A percentile compares a stretch with the other conserved stretches of the same genome.
Conservation (phyloP, 2,888 invertebrate genomes). For the Liopterus haemorrhoidalis region DNA sequence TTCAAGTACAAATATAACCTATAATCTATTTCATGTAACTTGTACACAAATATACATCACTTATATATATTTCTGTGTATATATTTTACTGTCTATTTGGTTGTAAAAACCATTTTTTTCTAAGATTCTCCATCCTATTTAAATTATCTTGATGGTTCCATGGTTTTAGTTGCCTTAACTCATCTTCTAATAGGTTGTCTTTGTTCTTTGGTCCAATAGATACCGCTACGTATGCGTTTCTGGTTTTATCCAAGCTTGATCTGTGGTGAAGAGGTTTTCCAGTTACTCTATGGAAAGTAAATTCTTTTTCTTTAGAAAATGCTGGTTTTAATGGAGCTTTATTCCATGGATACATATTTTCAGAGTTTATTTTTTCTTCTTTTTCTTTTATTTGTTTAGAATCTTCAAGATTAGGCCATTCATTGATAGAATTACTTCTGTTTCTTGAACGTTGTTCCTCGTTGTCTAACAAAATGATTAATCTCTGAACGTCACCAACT, state of each 20-base stretch:
- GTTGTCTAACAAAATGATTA: constrained; percentile 16
- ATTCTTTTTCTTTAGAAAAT: constrained; percentile 25
- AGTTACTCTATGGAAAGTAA: constrained; percentile 45
- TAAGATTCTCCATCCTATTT: constrained; percentile 40
- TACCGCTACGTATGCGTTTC: constrained; percentile 45
- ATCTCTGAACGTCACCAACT: constrained; percentile 21
- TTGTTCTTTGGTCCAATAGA: constrained; percentile 43
- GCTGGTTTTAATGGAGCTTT: constrained; percentile 3
- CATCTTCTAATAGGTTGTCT: constrained; percentile 40
- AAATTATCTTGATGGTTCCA: constrained; percentile 43
- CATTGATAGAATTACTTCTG: too few relatives aligned
- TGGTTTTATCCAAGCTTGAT: constrained; percentile 38
- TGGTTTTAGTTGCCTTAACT: constrained; percentile 43
- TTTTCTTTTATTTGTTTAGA: constrained; percentile 14
- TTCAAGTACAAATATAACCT: constrained; percentile 1
- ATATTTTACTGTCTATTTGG: not conserved
- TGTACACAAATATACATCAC: constrained; percentile 23
- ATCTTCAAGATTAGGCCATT: too few relatives aligned
- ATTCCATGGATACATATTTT: constrained; percentile 40
- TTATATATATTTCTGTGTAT: not conserved
- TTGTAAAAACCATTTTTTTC: constrained; percentile 40
- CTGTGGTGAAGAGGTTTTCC: constrained; percentile 39
- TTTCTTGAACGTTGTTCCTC: constrained; percentile 13
- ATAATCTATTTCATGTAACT: constrained; percentile 11
- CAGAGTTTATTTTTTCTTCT: constrained; percentile 16